Evolutionary conservation across 2,797 vertebrate species (phyloP).

Genomic region (Cirrhinus mrigala): DNA sequence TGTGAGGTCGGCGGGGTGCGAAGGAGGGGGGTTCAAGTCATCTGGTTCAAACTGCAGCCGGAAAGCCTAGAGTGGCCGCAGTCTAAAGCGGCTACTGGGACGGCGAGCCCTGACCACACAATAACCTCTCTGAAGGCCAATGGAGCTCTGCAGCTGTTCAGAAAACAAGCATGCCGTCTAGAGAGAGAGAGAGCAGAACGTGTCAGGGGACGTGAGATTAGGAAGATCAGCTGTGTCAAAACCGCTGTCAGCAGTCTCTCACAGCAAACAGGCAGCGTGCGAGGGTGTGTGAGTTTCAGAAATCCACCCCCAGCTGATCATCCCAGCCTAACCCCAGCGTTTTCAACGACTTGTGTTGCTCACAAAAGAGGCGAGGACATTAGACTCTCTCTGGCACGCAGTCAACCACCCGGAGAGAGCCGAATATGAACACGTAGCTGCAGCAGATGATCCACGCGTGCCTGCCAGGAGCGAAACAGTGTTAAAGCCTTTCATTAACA

Average conservation of each 20-base stretch:
- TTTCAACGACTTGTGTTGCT: constrained; percentile 22
- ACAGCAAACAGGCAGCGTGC: background rate
- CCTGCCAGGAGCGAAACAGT: constrained; percentile 17
- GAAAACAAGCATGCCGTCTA: constrained; percentile 21
- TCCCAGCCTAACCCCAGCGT: background rate
- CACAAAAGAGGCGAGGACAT: constrained; percentile 20
- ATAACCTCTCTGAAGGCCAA: constrained; percentile 43
- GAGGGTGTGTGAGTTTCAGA: constrained; percentile 30
- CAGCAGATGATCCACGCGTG: constrained; percentile 48
- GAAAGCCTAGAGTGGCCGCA: constrained; percentile 31
- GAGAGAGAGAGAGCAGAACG: background rate
- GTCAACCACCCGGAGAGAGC: background rate
- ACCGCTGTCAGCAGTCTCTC: constrained; percentile 13
- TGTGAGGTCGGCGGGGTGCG: constrained; percentile 18
- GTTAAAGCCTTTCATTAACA: constrained; percentile 40
- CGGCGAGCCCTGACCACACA: constrained; percentile 24
- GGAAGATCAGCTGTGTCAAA: constrained; percentile 28
- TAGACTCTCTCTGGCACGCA: background rate
- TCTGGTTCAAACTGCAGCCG: constrained; percentile 33
- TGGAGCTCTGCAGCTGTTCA: constrained; percentile 19
- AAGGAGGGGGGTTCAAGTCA: constrained; percentile 10
- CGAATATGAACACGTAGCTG: constrained; percentile 23
- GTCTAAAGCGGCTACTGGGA: constrained; percentile 17
- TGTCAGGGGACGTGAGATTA: constrained; percentile 18
- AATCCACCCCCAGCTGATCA: constrained; percentile 6